Evolutionary conservation across 2,113 vertebrate genomes (phyloP).

Genomic region (Chlamydotis undulata): DNA sequence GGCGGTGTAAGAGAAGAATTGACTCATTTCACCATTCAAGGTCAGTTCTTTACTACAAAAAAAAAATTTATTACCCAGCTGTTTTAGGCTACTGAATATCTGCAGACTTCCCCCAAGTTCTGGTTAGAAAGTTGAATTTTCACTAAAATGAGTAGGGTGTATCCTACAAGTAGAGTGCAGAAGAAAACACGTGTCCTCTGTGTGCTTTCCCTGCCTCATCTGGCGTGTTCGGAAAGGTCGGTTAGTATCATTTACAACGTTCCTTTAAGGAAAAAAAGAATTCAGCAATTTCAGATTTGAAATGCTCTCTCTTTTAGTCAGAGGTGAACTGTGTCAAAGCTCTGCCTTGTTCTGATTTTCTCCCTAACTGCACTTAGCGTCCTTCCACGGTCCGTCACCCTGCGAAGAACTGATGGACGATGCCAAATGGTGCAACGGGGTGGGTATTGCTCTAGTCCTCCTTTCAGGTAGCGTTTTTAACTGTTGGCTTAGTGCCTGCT

Average conservation of each 20-base stretch:
- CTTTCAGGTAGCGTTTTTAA: background rate
- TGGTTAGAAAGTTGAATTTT: background rate
- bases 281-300: background rate
- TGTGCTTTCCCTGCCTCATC: background rate
- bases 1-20: background rate
- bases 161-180: too few species aligned
- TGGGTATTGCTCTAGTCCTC: background rate
- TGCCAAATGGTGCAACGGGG: background rate
- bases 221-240: background rate
- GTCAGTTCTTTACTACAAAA: constrained; percentile 37
- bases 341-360: background rate
- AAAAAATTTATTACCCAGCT: background rate
- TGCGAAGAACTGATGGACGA: background rate
- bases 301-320: background rate
- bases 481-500: background rate
- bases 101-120: background rate
- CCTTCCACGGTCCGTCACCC: background rate
- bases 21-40: background rate
- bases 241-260: background rate
- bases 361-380: background rate
- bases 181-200: background rate
- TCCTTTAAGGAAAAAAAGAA: background rate
- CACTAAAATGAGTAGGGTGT: background rate
- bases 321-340: background rate
- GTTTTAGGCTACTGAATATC: background rate